Evolutionary conservation across 2,797 vertebrate genomes (phyloP), one percentile per base, ranked within the genome.

Genomic region (Ctenochaetus hawaiiensis): DNA sequence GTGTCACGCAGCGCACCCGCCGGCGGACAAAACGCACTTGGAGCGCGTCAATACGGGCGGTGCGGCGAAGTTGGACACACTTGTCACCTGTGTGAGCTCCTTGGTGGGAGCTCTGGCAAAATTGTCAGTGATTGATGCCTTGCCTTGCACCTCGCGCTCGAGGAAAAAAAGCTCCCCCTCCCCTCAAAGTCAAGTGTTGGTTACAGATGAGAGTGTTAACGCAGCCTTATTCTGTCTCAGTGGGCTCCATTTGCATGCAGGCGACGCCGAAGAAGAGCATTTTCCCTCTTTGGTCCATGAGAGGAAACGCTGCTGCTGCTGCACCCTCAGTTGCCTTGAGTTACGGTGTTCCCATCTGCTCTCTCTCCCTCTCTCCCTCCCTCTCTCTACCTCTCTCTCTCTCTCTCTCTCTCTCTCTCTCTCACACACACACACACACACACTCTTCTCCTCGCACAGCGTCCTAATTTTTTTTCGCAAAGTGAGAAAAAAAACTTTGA

Each of bases 21-120:
- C 59, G 44, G 53, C 34, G 76, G 70, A 77, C 30, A 45, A 73
- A 52, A 67, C 81, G 74, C 84, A 14, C 82, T 6, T 23, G 2
- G 59, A 51, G 84, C 67, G 82, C 76, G 60, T 72, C 74, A 14
- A 34, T 10, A 2, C 67, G 3, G 61, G 34, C 61, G 58, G 23
- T 37, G 80, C 75, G 4, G 75, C 6, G 77, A 83, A 90, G 79
- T 88, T 89, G 23, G 83, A 43, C 58, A n/a, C 80, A 76, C 66
- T 73, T 67, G 80, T 91, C 92, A 90, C 89, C 85, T 91, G 90
- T 90, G 20, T 52, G 89, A 87, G 77, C 83, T 30, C 26, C 72
- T 61, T 22, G n/a, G 37, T 6, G 60, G 68, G 51, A 39, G 54
- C 65, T 74, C 44, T 62, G 72, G 59, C 49, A 30, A 52, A 57